Evolutionary conservation across 2,888 invertebrate species (phyloP).

Genomic region (Orthonevra nobilis): DNA sequence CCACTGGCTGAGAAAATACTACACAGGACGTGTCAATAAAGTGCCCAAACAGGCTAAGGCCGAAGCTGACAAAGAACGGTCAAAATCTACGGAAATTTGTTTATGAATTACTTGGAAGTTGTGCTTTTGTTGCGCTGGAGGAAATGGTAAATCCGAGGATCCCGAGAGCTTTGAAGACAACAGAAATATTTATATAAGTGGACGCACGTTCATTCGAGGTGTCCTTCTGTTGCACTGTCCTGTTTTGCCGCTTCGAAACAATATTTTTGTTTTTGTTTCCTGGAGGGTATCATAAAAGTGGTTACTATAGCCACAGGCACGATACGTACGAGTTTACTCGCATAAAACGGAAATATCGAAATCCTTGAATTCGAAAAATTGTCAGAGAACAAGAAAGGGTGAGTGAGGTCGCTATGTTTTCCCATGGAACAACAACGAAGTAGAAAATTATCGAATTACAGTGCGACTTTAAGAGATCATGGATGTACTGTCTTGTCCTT

Average conservation of each 20-base stretch:
- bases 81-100: slow-evolving; percentile 20
- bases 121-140: not conserved
- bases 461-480: slow-evolving; percentile 7
- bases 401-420: slow-evolving; percentile 23
- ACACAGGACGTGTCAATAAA: slow-evolving; percentile 39
- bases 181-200: not conserved
- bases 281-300: not conserved
- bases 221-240: not conserved
- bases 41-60: not conserved
- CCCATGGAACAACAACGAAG: slow-evolving; percentile 10
- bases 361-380: slow-evolving; percentile 8
- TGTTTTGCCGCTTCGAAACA: not conserved
- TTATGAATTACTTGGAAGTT: slow-evolving; percentile 18
- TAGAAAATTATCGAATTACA: slow-evolving; percentile 21
- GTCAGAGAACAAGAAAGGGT: not conserved
- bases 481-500: not conserved
- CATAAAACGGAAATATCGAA: slow-evolving; percentile 15
- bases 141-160: not conserved
- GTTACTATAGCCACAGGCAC: not conserved
- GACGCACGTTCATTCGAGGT: not conserved
- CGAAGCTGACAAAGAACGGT: not conserved
- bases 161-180: not conserved
- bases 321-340: no score
- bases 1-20: slow-evolving; percentile 25
- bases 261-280: not conserved